Base-by-base conservation (phyloP, 2,888 invertebrate genomes). In the Drosophila maculinotata region DNA sequence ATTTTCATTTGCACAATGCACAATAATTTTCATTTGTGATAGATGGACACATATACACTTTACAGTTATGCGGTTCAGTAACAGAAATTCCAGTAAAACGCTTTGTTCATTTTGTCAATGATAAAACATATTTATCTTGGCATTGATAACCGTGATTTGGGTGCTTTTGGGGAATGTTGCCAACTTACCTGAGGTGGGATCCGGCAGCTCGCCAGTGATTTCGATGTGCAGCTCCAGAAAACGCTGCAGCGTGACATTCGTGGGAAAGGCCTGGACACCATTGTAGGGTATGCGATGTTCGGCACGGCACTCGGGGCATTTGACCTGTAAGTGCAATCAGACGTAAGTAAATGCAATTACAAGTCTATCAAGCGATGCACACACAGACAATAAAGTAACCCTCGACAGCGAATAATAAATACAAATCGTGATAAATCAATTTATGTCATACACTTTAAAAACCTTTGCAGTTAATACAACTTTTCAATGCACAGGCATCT, bases 291-390 rank as follows among this genome's bases (percentile, higher is more conserved):
- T 97, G 80, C 98, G 94, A 93, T 98, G 98, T 92, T 98, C 98
- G 62, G 98, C 97, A 69, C 98, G 95, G 92, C 99, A 99, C 94
- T 99, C 98, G 90, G 99, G 99, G 93, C 99, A 99, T 94, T 98
- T 98, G 68, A 98, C 97, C 96, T 96, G 92, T 14, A 91, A 89
- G 36, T 15, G 31, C 45, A 59, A 44, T 52, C 28, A 23, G 10
- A 25, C 28, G 52, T 26, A 35, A 53, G 20, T 38, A 31, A 42
- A 38, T 45, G n/a, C 17, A 71, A 66, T 41, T 44, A 31, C 20
- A 45, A 31, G 15, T 44, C 23, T 28, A 33, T 31, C 39, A 62
- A 15, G 15, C 25, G 26, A 26, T 20, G 14, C 59, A 42, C n/a
- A 14, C 20, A 35, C 62, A 42, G n/a, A 14, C 20, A 35, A 42